Evolutionary conservation across 2,797 vertebrate species (phyloP), one percentile per base, ranked within the genome.

Genomic region (Sebastes vulpes): DNA sequence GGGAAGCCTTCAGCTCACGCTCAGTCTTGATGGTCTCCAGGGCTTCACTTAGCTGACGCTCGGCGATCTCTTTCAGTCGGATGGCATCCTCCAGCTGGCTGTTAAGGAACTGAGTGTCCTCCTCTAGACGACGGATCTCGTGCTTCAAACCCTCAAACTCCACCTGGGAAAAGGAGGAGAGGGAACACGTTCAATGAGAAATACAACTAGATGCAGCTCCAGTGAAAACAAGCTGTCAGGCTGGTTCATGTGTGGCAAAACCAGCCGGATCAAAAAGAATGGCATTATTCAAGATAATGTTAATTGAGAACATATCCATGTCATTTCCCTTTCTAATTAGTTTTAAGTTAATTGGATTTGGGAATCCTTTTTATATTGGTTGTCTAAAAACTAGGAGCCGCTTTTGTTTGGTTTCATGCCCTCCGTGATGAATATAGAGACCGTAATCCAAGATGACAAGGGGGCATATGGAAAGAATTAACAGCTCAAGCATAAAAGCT

Each of bases 131-230:
- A 84, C 98, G 98, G 94, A 98, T 99, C 93, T 99, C 98, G 54
- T 99, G 98, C 89, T 99, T 99, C 88, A 99, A 95, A 81, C 98
- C 97, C 92, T 99, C 98, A 75, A 99, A 99, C 90, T 99, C 98
- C 92, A 99, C 98, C 98, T 99, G 91, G 58, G 61, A 1, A n/a
- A 31, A 25, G 8, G 26, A 72, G 38, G 2, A 63, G 12, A 75
- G 54, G 64, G 21, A 71, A 68, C 18, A 25, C 6, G 35, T 65
- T 53, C 16, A 23, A 66, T 42, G n/a, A 71, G 4, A 61, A 57
- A 42, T 26, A n/a, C 3, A n/a, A 28, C 20, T 4, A 18, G 10
- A 75, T 6, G 65, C 25, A 65, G 54, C 58, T 50, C 18, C 3
- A 38, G 23, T 29, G 12, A 52, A 65, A 74, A 64, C 4, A 2